These are phyloP conservation scores for Cerastoderma edule DNA, from an alignment of 2,888 invertebrate genomes.

Conservation along the genomic window DNA sequence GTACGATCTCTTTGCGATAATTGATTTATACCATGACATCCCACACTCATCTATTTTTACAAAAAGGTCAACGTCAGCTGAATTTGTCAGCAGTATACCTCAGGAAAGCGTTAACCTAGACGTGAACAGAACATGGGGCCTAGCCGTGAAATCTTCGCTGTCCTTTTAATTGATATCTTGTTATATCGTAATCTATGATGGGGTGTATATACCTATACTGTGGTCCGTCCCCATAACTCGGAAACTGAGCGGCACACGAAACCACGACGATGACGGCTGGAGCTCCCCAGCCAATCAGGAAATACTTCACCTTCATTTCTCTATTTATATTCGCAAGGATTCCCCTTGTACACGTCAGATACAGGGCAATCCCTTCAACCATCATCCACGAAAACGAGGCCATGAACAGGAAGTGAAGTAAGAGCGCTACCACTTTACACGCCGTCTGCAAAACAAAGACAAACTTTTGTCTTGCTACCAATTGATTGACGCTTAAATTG, in stretches of 20 bases:
- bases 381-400: slow-evolving; percentile 73
- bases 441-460: slow-evolving; percentile 57
- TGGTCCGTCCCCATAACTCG: slow-evolving; percentile 66
- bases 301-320: slow-evolving; percentile 65
- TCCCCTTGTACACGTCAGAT: slow-evolving; percentile 68
- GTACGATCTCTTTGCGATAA: no score
- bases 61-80: no score
- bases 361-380: slow-evolving; percentile 70
- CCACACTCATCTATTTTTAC: no score
- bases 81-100: no score
- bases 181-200: no score
- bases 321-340: slow-evolving; percentile 55
- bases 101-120: no score
- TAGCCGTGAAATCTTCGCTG: no score
- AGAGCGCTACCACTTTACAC: slow-evolving; percentile 68
- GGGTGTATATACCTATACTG: slow-evolving; percentile 68
- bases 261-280: slow-evolving; percentile 68
- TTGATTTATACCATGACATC: no score
- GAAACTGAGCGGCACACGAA: slow-evolving; percentile 67
- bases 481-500: no score
- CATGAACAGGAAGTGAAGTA: slow-evolving; percentile 71
- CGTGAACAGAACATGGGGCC: no score
- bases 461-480: no score
- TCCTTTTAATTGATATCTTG: no score
- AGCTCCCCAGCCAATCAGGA: slow-evolving; percentile 70